phyloP scores from a whole-genome alignment of 2,797 vertebrate genomes.

The Sylvilagus floridanus region DNA sequence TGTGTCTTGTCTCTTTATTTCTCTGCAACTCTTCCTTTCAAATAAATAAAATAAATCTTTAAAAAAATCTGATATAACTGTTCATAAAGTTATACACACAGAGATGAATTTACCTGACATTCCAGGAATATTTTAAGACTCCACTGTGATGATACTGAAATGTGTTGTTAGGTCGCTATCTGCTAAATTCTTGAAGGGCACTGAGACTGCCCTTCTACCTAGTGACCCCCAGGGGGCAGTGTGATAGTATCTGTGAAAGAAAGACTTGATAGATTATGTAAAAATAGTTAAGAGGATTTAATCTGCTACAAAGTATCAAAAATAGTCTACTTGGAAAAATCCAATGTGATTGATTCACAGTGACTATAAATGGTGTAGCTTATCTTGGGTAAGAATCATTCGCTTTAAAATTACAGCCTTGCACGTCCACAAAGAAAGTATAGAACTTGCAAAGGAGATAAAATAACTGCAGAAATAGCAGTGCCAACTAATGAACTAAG shows the following conservation, averaged over 20 bases:
- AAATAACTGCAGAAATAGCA: neutral
- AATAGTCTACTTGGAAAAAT: neutral
- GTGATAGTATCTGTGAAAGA: neutral
- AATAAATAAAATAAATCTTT: neutral
- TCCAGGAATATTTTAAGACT: neutral
- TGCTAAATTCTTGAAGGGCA: neutral
- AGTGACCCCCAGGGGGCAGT: neutral
- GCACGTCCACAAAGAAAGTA: neutral
- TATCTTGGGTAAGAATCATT: neutral
- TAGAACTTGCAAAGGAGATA: neutral
- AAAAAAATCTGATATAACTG: neutral
- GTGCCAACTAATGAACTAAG: neutral
- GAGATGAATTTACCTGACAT: neutral
- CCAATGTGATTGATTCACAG: neutral
- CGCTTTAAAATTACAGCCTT: neutral
- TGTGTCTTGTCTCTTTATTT: too few relatives aligned
- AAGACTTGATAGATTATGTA: neutral
- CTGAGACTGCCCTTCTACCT: neutral
- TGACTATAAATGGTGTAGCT: neutral
- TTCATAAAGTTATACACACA: neutral
- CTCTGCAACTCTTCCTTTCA: too few relatives aligned
- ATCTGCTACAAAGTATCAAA: neutral
- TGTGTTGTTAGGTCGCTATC: neutral
- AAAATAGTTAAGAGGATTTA: neutral
- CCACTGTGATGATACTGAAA: neutral